Evolutionary conservation across 1,140 invertebrate genomes (phyloP).

Genomic region (Danaus plexippus): DNA sequence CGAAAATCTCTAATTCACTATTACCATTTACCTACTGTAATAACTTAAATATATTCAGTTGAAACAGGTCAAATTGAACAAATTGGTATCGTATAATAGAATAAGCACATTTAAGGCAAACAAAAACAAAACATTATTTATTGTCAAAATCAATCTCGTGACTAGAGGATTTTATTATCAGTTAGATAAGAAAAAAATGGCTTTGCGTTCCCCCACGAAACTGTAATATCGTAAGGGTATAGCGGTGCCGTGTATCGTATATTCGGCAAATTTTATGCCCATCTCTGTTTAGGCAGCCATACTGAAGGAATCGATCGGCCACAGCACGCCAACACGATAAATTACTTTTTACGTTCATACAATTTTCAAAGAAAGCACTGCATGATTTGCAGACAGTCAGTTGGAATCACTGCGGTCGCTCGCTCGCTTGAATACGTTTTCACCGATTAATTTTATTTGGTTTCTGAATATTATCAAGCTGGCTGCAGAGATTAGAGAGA

Average conservation of each 20-base stretch:
- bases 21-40: too few species aligned
- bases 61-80: too few species aligned
- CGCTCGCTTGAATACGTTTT: slow-evolving; percentile 22
- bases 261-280: slow-evolving; percentile 59
- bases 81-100: too few species aligned
- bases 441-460: slow-evolving; percentile 4
- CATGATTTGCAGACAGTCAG: slow-evolving; percentile 55
- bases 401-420: slow-evolving; percentile 26
- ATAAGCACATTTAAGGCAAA: too few species aligned
- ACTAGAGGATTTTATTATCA: slow-evolving; percentile 9
- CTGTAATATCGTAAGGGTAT: slow-evolving; percentile 23
- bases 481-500: slow-evolving; percentile 27
- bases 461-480: slow-evolving; percentile 22
- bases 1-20: too few species aligned
- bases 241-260: slow-evolving; percentile 25
- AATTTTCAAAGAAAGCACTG: slow-evolving; percentile 48
- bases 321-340: slow-evolving; percentile 60
- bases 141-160: slow-evolving; percentile 8
- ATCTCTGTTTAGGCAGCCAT: slow-evolving; percentile 50
- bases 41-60: too few species aligned
- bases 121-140: too few species aligned
- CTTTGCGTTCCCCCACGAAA: slow-evolving; percentile 19
- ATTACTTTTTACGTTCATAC: slow-evolving; percentile 64
- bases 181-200: slow-evolving; percentile 20
- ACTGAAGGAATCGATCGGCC: slow-evolving; percentile 50